Evolutionary conservation across 1,140 invertebrate genomes (phyloP).

Genomic region (Macrosteles quadrilineatus): DNA sequence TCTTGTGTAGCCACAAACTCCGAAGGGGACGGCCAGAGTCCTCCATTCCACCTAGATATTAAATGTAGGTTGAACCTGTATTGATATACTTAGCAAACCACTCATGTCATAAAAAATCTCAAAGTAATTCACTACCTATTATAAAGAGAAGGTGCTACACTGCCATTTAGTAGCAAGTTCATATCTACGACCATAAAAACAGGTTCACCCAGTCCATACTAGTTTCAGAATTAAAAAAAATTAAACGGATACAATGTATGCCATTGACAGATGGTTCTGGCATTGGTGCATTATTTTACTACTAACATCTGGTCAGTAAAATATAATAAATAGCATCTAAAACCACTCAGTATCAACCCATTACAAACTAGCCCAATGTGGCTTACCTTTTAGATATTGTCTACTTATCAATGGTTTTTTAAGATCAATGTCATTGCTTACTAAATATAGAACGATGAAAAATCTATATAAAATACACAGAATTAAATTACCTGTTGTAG

Average conservation of each 20-base stretch:
- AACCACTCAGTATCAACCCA: no score
- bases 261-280: no score
- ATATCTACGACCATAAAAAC: not conserved
- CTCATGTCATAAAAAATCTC: not conserved
- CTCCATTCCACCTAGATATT: constrained; percentile 52
- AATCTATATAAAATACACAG: no score
- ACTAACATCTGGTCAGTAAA: no score
- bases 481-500: no score
- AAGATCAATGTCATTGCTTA: not conserved
- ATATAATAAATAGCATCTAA: no score
- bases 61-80: constrained; percentile 51
- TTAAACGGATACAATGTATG: no score
- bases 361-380: no score
- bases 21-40: constrained; percentile 54
- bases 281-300: no score
- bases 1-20: constrained; percentile 54
- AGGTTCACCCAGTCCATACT: not conserved
- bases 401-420: not conserved
- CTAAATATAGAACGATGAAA: no score
- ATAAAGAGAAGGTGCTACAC: not conserved
- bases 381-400: not conserved
- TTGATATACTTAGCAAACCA: not conserved
- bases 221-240: no score
- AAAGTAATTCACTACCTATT: not conserved
- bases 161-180: not conserved